Evolutionary conservation across 2,113 vertebrate species (phyloP), one percentile per base, ranked within the genome.

Genomic region (Paramisgurnus dabryanus): DNA sequence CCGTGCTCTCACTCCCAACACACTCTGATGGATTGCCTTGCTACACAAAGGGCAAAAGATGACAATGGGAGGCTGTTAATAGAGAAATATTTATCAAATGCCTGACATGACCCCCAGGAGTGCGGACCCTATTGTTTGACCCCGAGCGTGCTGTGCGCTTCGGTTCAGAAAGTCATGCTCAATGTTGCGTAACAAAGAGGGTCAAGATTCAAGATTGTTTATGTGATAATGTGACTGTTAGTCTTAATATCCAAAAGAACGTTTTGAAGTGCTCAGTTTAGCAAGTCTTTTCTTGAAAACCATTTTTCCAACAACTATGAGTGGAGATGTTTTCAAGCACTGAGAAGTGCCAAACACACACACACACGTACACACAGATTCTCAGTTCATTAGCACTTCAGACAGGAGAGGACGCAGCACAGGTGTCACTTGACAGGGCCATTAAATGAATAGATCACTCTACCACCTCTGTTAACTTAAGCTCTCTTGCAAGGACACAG

Each of bases 381-480:
- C 75, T 83, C 84, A 89, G 85, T 92, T 93, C 92, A 94, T 93
- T 92, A 92, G 90, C 90, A 89, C 91, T 90, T 88, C 85, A 91
- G 91, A 92, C 91, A 91, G 89, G 87, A 88, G 87, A 91, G 90
- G 91, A 91, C 88, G 87, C 82, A 91, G 91, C 90, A 91, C 92
- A 92, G 92, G 92, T 92, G 92, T 92, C 91, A 93, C 89, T 91
- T 93, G 93, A 93, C 92, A 93, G 90, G 86, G 89, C 91, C 92
- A 92, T 93, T 94, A 93, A 92, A 83, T 89, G 88, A 92, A 92
- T 91, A 86, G 91, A 92, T 92, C 90, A 92, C 92, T 88, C 88
- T 88, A 85, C 86, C 80, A 87, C 88, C 84, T 82, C 84, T 81
- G 87, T 80, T 86, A 88, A 89, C 79, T 87, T 85, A 81, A 86